These are phyloP conservation scores for Venusia cambrica DNA, from an alignment of 2,888 invertebrate genomes.

Conservation along the genomic window DNA sequence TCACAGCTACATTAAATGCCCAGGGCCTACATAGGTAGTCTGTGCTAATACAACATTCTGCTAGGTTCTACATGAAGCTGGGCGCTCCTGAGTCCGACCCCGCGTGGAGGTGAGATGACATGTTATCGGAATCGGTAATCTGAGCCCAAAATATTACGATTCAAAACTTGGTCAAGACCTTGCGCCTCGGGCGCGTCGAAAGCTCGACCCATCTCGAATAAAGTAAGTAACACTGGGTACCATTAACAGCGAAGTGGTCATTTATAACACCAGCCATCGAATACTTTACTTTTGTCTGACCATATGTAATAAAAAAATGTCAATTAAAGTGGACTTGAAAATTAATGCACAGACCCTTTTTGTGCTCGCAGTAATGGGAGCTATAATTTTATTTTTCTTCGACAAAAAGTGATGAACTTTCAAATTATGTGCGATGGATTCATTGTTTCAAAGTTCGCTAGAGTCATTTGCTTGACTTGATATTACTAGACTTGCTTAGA, in stretches of 20 bases:
- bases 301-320: conserved; percentile 72
- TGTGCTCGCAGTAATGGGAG: conserved; percentile 29
- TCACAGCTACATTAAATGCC: too few relatives aligned
- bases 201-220: conserved; percentile 54
- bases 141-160: conserved; percentile 81
- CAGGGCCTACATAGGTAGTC: too few relatives aligned
- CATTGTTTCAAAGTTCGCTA: conserved; percentile 16
- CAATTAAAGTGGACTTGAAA: conserved; percentile 61
- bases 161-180: conserved; percentile 78
- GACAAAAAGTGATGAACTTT: conserved; percentile 16
- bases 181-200: conserved; percentile 45
- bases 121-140: conserved; percentile 76
- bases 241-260: conserved; percentile 68
- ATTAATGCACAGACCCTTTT: conserved; percentile 56
- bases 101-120: conserved; percentile 73
- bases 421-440: conserved; percentile 12
- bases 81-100: conserved; percentile 50
- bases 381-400: conserved; percentile 28
- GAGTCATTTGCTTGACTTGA: conserved; percentile 5
- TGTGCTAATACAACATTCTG: too few relatives aligned
- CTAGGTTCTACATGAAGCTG: too few relatives aligned
- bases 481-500: too few relatives aligned
- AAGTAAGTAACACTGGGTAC: conserved; percentile 59
- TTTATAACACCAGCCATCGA: conserved; percentile 63
- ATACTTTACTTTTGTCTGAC: conserved; percentile 59